phyloP scores from a whole-genome alignment of 2,113 vertebrate genomes.

The Spilogale gracilis region DNA sequence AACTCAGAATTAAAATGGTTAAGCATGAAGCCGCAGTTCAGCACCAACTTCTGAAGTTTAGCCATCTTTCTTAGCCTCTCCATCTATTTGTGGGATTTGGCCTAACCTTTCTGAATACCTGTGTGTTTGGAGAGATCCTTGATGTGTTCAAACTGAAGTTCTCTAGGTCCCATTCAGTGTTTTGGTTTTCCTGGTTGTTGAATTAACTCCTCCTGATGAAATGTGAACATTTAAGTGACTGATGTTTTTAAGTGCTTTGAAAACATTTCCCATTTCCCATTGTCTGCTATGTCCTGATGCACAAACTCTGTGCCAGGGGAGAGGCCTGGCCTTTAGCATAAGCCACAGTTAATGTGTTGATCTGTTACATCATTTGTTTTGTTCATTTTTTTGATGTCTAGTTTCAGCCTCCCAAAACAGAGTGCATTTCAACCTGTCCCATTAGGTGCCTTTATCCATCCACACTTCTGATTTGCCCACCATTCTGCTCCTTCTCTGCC shows the following conservation, averaged over 20 bases:
- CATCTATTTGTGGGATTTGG: neutral
- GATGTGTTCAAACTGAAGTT: neutral
- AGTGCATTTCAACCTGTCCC: neutral
- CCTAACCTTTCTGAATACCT: neutral
- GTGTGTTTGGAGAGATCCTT: neutral
- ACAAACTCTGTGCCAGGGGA: neutral
- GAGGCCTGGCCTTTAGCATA: neutral
- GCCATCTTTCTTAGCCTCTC: neutral
- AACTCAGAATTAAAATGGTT: neutral
- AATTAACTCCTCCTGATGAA: neutral
- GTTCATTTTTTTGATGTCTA: neutral
- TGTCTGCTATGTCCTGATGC: neutral
- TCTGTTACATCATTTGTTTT: neutral
- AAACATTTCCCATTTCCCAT: neutral
- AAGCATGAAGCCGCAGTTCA: neutral
- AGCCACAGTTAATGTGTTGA: neutral
- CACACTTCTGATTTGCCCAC: neutral
- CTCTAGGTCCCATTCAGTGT: neutral
- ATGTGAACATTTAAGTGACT: neutral
- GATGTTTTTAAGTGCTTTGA: neutral
- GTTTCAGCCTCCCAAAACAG: neutral
- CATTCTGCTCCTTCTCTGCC: fast-evolving
- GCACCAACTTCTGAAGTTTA: neutral
- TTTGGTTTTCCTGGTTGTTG: neutral
- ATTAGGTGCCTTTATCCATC: fast-evolving